Conservation (phyloP, 2,888 invertebrate genomes). For the Eurytoma californica region DNA sequence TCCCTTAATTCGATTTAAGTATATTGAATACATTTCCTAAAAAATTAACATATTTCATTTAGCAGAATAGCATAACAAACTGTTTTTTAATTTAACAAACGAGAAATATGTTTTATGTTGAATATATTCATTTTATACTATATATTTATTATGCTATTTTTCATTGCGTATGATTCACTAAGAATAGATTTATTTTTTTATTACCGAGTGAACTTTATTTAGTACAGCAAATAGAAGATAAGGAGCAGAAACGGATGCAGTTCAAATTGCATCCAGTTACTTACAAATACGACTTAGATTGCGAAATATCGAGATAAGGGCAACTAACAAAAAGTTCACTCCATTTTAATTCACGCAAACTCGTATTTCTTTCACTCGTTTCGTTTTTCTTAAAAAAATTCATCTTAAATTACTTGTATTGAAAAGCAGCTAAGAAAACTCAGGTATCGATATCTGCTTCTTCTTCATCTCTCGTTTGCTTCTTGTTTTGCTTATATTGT, state of each 20-base stretch:
- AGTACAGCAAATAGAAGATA: background rate
- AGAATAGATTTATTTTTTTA: too few species aligned
- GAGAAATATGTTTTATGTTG: too few species aligned
- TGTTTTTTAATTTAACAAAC: too few species aligned
- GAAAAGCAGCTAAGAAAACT: background rate
- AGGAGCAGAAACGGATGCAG: background rate
- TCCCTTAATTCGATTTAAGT: too few species aligned
- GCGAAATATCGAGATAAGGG: slow-evolving; percentile 15
- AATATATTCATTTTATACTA: background rate
- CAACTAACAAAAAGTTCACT: slow-evolving; percentile 6
- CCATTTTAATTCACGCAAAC: slow-evolving; percentile 31
- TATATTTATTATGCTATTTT: background rate
- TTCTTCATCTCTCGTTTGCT: background rate
- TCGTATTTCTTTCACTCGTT: slow-evolving; percentile 12
- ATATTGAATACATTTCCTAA: too few species aligned
- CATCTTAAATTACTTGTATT: background rate
- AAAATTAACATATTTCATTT: too few species aligned
- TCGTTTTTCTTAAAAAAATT: background rate
- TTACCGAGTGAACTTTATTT: too few species aligned
- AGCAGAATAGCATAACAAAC: too few species aligned
- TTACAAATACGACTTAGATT: slow-evolving; percentile 8
- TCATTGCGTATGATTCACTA: too few species aligned
- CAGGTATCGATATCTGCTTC: background rate
- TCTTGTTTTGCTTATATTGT: background rate
- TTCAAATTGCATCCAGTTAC: too few species aligned